Evolutionary conservation across 2,888 invertebrate genomes (phyloP).

Genomic region (Eupsilia transversa): DNA sequence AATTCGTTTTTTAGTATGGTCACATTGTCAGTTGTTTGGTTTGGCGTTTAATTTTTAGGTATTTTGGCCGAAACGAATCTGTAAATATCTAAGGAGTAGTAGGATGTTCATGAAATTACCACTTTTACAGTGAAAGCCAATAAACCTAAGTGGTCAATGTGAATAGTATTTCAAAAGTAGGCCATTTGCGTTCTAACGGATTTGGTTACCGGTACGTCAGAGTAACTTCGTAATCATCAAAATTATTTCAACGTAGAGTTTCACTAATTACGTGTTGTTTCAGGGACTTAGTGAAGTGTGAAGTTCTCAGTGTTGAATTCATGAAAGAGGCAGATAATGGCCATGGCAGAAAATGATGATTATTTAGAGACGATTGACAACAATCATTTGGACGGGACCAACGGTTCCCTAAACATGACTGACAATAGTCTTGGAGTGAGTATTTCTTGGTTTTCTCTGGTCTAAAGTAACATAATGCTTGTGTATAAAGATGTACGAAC

Average conservation of each 20-base stretch:
- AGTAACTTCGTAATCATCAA: constrained; percentile 72
- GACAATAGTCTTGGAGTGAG: constrained; percentile 88
- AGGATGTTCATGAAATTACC: constrained; percentile 73
- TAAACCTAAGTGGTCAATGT: constrained; percentile 68
- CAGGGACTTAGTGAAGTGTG: constrained; percentile 75
- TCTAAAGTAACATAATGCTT: constrained; percentile 24
- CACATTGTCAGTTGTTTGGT: constrained; percentile 69
- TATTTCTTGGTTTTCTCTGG: constrained; percentile 52
- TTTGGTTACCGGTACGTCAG: constrained; percentile 90
- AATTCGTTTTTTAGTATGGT: constrained; percentile 45
- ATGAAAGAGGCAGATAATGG: constrained; percentile 78
- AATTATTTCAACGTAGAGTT: constrained; percentile 59
- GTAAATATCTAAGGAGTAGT: constrained; percentile 79
- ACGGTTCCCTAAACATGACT: constrained; percentile 90
- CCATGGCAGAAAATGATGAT: constrained; percentile 89
- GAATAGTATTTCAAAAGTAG: constrained; percentile 83
- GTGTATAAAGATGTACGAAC: constrained; percentile 14
- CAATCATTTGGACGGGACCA: constrained; percentile 91
- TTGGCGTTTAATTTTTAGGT: constrained; percentile 67
- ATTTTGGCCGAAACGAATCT: constrained; percentile 79
- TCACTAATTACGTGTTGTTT: constrained; percentile 67
- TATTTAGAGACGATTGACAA: constrained; percentile 89
- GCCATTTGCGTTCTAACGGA: constrained; percentile 77
- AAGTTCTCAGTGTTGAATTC: constrained; percentile 72
- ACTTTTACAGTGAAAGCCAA: constrained; percentile 68